Conservation (phyloP, 2,888 invertebrate genomes). For the Dryadula phaetusa region DNA sequence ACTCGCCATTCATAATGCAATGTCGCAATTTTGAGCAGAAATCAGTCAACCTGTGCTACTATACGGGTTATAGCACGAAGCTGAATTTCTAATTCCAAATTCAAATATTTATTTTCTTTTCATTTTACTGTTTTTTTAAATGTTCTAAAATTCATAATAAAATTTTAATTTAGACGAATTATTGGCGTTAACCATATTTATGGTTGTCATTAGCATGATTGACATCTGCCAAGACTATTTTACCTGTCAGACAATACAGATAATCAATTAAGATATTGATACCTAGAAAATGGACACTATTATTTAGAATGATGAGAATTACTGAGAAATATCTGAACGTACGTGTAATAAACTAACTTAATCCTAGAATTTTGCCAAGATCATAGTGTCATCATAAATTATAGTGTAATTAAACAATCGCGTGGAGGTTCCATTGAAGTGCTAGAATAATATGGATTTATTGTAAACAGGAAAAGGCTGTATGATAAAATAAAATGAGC, state of each 20-base stretch:
- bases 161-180: neutral
- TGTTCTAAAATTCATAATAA: too few relatives aligned
- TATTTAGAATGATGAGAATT: conserved; percentile 13
- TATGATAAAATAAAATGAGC: too few relatives aligned
- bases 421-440: neutral
- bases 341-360: conserved; percentile 2
- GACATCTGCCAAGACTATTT: neutral
- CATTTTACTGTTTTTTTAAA: too few relatives aligned
- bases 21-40: too few relatives aligned
- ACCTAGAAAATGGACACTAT: conserved; percentile 6
- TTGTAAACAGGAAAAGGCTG: conserved; percentile 14
- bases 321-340: conserved; percentile 5
- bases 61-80: too few relatives aligned
- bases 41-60: too few relatives aligned
- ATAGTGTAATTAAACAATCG: neutral
- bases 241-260: neutral
- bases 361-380: conserved; percentile 14
- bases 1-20: too few relatives aligned
- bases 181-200: neutral
- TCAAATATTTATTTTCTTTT: too few relatives aligned
- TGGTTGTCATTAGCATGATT: neutral
- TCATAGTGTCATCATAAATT: conserved; percentile 12
- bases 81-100: too few relatives aligned
- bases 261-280: neutral
- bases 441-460: neutral